Evolutionary conservation across 1,140 invertebrate species (phyloP), one percentile per base, ranked within the genome.

Genomic region (Ctenoplectra terminalis): DNA sequence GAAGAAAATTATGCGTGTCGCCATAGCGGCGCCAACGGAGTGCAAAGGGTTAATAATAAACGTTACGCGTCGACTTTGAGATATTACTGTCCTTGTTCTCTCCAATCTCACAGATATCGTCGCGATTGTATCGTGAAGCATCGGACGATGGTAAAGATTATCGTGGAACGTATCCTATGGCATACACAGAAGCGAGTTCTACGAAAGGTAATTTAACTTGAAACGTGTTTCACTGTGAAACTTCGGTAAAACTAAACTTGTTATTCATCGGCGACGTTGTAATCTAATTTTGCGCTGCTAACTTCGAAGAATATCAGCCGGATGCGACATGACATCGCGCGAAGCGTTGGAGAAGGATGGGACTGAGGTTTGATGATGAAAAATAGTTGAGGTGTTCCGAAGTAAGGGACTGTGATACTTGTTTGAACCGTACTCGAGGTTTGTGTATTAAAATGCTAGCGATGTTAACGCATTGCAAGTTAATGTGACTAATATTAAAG

Each of bases 211-310:
- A 71, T 71, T 71, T 71, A 71, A 71, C 48, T 71, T 54, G 48
- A 71, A 71, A 71, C 67, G 20, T 8, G 31, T 70, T 17, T 3
- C 31, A 6, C 31, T 9, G 11, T 34, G 67, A 31, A 70, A 70
- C 67, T 70, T 70, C 5, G 29, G 46, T 31, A 52, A 48, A 50
- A 52, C 31, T 70, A 34, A 70, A 70, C 67, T 70, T 52, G 67
- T 70, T 70, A 52, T 70, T 70, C 67, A 52, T 70, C 31, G 67
- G 20, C 67, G 31, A 34, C 29, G 29, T 70, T 70, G 67, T 70
- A 52, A 70, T 70, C 67, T 70, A 70, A 52, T 70, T 70, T 70
- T 29, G 23, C 20, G 46, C 46, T 31, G 26, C 48, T 66, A 52
- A 70, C 67, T 52, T 34, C 11, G 48, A 70, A 70, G 48, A 70